phyloP scores from a whole-genome alignment of 2,113 vertebrate genomes.

The Hemichromis elongatus region DNA sequence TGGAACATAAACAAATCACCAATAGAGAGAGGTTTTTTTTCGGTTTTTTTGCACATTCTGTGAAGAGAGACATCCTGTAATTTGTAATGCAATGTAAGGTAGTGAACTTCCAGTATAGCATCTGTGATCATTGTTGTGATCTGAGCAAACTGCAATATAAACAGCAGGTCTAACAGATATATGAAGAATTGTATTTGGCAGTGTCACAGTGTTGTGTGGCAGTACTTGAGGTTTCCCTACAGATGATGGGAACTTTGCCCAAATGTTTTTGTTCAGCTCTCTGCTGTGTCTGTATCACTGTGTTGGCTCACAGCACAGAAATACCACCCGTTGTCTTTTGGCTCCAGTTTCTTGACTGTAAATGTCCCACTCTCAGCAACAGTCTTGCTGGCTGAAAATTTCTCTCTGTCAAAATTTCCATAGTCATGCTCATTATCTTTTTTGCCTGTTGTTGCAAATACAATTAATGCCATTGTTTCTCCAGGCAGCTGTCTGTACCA shows the following conservation, averaged over 20 bases:
- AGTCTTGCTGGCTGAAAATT: neutral
- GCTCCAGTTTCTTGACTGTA: fast-evolving
- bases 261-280: neutral
- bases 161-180: neutral
- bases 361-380: fast-evolving
- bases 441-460: neutral
- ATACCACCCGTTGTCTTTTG: neutral
- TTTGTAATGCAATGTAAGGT: neutral
- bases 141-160: neutral
- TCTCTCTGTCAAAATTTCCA: neutral
- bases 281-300: neutral
- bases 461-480: slow-evolving; percentile 29
- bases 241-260: neutral
- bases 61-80: neutral
- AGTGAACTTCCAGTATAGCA: neutral
- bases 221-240: neutral
- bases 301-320: neutral
- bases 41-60: neutral
- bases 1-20: neutral
- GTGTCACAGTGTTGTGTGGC: neutral
- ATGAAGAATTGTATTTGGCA: neutral
- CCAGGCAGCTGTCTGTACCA: slow-evolving; percentile 50
- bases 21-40: neutral
- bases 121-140: neutral
- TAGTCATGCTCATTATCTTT: neutral